Base-by-base conservation (phyloP, 2,888 invertebrate species). In the Dolichopus griseipennis region DNA sequence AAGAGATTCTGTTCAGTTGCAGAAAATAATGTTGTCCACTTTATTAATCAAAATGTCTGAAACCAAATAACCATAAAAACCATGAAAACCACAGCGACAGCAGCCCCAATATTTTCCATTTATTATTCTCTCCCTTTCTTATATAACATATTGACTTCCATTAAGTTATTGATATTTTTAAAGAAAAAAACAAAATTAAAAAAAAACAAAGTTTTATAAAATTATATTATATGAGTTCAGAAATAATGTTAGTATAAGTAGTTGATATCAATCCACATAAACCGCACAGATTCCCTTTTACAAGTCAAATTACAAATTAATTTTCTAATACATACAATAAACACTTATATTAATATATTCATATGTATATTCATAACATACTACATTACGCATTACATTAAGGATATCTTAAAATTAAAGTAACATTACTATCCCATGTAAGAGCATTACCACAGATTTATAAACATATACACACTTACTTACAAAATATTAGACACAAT, bases 71-170 rank as follows among this genome's bases (percentile, higher is more conserved):
- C 52, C 52, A 15, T 52, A 52, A 52, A 27, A 18, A 52, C 52
- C 52, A 52, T 52, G 15, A 52, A 52, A 52, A 52, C 52, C 52
- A 52, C 52, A 52, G 52, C 52, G 52, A 52, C 52, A 52, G 52
- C 15, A 7, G 18, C 2, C 52, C 15, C 15, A 52, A 52, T 52
- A 12, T 15, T 52, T 52, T 18, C 5, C 27, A 27, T 27, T 27
- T 5, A 41, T 15, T 52, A 52, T 52, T 15, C 52, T 52, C 15
- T 52, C n/a, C n/a, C 15, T 41, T 41, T 52, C 18, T 52, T n/a
- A 52, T 15, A 52, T 52, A 52, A 52, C 52, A 52, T 52, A 52
- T 52, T 52, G 52, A 52, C 52, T 52, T 52, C 52, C 52, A 52
- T 52, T 52, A 52, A 52, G 52, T 52, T 52, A 52, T 52, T 52